Evolutionary conservation across 37 sponge, comb jelly and placozoan genomes (phyloP).

Genomic region (Beroe ovata): DNA sequence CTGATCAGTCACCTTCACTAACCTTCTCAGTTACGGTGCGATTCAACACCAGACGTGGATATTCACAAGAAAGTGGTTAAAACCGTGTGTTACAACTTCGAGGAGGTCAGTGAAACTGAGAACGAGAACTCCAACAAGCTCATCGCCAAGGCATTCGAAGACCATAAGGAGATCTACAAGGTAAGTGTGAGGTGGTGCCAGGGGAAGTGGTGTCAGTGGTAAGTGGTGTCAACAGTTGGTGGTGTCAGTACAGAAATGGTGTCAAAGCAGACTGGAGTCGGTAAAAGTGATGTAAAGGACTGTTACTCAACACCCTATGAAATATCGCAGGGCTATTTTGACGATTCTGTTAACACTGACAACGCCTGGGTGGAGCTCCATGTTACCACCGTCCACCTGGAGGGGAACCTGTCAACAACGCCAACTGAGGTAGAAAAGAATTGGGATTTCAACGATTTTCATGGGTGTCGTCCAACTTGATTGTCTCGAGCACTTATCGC

Average conservation of each 20-base stretch:
- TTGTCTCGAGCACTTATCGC: too few relatives aligned
- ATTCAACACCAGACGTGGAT: background rate
- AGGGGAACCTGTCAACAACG: slow-evolving; percentile 5
- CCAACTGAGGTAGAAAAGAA: background rate
- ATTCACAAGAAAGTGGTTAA: background rate
- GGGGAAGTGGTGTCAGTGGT: background rate
- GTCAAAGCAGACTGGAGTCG: too few relatives aligned
- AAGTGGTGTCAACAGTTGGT: background rate
- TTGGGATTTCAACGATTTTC: background rate
- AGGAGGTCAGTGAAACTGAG: background rate
- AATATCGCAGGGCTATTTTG: slow-evolving; percentile 41
- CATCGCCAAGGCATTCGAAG: background rate
- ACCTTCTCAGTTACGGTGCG: background rate
- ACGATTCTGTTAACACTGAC: slow-evolving; percentile 48
- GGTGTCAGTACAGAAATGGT: too few relatives aligned
- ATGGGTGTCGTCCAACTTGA: too few relatives aligned
- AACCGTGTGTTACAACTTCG: slow-evolving; percentile 33
- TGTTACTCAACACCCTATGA: too few relatives aligned
- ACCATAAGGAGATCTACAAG: slow-evolving; percentile 2
- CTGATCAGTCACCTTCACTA: too few relatives aligned
- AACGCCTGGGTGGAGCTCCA: slow-evolving; percentile 55
- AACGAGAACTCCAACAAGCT: slow-evolving; percentile 42
- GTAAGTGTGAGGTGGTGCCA: background rate
- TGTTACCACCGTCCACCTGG: slow-evolving; percentile 31
- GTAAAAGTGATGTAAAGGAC: too few relatives aligned